A percentile compares a stretch with the other conserved stretches of the same genome.
phyloP scores from a whole-genome alignment of 2,888 invertebrate genomes.

The Eristalis intricaria region DNA sequence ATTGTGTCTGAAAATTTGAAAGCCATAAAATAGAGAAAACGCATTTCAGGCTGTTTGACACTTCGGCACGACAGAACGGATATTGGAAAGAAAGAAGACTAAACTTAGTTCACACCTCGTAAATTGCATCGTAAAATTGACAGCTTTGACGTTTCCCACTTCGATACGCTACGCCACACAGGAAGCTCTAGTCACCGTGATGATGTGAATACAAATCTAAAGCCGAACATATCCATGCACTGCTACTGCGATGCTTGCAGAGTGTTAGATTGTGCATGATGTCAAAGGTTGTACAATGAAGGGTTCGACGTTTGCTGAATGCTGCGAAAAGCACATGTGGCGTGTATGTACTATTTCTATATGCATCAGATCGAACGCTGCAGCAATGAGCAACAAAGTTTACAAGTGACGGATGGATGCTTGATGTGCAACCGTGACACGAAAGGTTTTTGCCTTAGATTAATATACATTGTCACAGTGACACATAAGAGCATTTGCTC shows the following conservation, averaged over 20 bases:
- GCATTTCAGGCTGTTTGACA: neutral
- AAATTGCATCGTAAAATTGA: constrained; percentile 44
- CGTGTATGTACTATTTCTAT: neutral
- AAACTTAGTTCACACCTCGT: constrained; percentile 53
- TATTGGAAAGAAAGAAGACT: constrained; percentile 28
- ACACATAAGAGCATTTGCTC: too few relatives aligned
- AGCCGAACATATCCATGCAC: neutral
- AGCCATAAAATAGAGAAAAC: constrained; percentile 18
- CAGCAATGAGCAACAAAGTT: too few relatives aligned
- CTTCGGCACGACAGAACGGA: constrained; percentile 18
- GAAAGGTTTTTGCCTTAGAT: too few relatives aligned
- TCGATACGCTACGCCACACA: constrained; percentile 10
- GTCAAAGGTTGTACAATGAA: neutral
- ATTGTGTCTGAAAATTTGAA: neutral
- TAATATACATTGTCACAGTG: too few relatives aligned
- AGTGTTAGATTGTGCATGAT: neutral
- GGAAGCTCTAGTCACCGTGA: constrained; percentile 21
- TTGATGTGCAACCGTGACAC: too few relatives aligned
- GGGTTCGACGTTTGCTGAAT: neutral
- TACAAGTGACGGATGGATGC: too few relatives aligned
- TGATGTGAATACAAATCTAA: constrained; percentile 32
- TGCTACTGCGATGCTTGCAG: neutral
- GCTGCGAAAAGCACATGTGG: neutral
- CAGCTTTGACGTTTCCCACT: constrained; percentile 30
- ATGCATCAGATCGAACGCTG: neutral